Evolutionary conservation across 2,113 vertebrate species (phyloP).

Genomic region (Apteryx owenii): DNA sequence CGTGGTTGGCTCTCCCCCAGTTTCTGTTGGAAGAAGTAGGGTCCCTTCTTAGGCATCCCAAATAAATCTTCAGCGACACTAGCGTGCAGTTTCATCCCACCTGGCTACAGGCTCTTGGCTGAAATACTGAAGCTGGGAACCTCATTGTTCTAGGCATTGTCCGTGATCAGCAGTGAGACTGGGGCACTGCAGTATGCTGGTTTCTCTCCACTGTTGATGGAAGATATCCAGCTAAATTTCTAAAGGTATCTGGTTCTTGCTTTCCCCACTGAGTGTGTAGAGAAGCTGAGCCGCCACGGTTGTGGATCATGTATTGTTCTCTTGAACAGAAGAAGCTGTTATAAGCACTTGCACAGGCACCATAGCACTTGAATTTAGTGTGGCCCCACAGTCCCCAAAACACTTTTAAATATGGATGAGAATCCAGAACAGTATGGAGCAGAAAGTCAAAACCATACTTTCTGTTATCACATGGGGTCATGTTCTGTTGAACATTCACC

Average conservation of each 20-base stretch:
- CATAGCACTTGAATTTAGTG: neutral
- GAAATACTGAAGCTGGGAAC: neutral
- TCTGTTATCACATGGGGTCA: fast-evolving
- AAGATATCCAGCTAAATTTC: neutral
- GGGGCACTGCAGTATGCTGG: neutral
- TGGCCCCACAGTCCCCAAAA: neutral
- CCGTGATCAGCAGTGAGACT: neutral
- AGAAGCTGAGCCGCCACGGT: fast-evolving
- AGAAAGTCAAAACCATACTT: neutral
- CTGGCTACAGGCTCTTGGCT: neutral
- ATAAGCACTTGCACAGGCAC: neutral
- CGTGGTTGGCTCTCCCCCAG: neutral
- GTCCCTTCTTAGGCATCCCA: neutral
- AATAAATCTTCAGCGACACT: neutral
- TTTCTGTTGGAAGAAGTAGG: neutral
- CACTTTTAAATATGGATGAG: neutral
- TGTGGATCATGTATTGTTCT: fast-evolving
- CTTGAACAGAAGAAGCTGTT: fast-evolving
- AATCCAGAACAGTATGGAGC: neutral
- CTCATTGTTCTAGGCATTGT: neutral
- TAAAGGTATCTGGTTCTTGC: neutral
- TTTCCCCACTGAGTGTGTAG: neutral
- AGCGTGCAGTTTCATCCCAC: neutral
- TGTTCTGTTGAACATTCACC: fast-evolving
- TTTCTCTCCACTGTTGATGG: neutral